phyloP scores from a whole-genome alignment of 2,888 invertebrate species.

The Hyposoter didymator region DNA sequence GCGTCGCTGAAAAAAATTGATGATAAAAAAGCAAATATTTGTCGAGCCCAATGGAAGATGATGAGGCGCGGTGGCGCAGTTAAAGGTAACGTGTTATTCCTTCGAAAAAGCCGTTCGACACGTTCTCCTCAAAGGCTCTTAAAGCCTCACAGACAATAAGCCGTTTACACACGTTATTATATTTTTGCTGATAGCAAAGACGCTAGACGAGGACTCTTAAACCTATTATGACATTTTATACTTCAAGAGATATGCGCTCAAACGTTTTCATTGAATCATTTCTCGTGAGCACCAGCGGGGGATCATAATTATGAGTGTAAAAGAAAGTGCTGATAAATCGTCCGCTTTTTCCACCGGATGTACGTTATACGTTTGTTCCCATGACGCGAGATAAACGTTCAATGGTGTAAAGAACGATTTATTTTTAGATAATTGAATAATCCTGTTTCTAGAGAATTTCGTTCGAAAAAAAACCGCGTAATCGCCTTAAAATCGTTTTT shows the following conservation, averaged over 20 bases:
- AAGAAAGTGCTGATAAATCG: conserved; percentile 10
- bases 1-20: background rate
- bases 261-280: conserved; percentile 6
- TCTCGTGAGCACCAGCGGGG: background rate
- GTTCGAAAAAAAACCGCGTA: background rate
- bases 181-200: background rate
- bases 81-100: conserved; percentile 33
- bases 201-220: background rate
- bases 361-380: background rate
- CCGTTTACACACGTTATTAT: conserved; percentile 11
- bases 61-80: background rate
- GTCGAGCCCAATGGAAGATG: conserved; percentile 17
- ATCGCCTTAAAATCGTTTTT: background rate
- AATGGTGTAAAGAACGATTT: background rate
- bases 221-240: conserved; percentile 18
- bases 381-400: background rate
- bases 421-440: background rate
- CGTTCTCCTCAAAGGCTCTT: conserved; percentile 3
- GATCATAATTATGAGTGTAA: background rate
- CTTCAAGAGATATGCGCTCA: background rate
- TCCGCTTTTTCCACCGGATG: background rate
- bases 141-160: conserved; percentile 17
- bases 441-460: background rate
- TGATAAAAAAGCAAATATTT: conserved; percentile 37
- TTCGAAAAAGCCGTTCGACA: conserved; percentile 6